Evolutionary conservation across 2,888 invertebrate species (phyloP).

Genomic region (Stenodera caucasica): DNA sequence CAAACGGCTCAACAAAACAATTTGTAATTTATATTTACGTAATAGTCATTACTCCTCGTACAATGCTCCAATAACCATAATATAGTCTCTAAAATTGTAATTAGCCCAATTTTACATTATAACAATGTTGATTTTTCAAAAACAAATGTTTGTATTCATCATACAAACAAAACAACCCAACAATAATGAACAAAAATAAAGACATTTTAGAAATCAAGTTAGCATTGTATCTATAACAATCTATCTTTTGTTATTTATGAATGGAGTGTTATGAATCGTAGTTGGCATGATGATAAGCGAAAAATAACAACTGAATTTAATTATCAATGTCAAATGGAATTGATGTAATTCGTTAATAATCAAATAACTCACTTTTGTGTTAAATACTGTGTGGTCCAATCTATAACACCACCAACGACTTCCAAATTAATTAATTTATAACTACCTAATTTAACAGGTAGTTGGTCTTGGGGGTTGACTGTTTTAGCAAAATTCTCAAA

Average conservation of each 20-base stretch:
- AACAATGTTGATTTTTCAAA: too few species aligned
- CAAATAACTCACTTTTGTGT: conserved; percentile 69
- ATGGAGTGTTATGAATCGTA: not conserved
- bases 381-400: conserved; percentile 77
- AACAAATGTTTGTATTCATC: too few species aligned
- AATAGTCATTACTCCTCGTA: too few species aligned
- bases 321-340: conserved; percentile 17
- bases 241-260: not conserved
- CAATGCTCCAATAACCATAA: too few species aligned
- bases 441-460: conserved; percentile 72
- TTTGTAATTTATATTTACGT: too few species aligned
- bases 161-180: not conserved
- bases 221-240: not conserved
- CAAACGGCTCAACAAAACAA: too few species aligned
- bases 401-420: conserved; percentile 72
- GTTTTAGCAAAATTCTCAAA: conserved; percentile 71
- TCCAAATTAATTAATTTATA: conserved; percentile 71
- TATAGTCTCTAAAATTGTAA: too few species aligned
- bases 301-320: conserved; percentile 11
- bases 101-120: too few species aligned
- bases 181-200: not conserved
- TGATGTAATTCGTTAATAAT: conserved; percentile 15
- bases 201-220: not conserved
- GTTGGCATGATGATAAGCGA: not conserved
- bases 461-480: conserved; percentile 71